phyloP scores from a whole-genome alignment of 2,888 invertebrate genomes.

The Branchipolynoe longqiensis region DNA sequence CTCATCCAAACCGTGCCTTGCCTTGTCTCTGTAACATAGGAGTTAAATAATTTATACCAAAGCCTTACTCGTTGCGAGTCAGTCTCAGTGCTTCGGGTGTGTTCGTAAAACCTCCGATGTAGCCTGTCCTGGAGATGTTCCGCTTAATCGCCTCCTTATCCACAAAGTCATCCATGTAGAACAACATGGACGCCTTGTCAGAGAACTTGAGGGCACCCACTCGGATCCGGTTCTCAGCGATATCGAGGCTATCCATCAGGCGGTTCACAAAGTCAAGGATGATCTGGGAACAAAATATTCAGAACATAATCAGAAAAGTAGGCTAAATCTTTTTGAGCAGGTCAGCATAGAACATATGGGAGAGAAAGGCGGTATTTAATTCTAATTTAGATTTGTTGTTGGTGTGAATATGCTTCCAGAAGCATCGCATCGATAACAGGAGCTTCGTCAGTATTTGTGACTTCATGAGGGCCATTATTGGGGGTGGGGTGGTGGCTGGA shows the following conservation, averaged over 20 bases:
- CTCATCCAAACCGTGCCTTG: no score
- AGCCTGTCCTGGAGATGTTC: neutral
- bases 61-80: conserved; percentile 2
- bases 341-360: no score
- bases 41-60: no score
- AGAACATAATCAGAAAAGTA: neutral
- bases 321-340: no score
- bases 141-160: neutral
- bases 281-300: neutral
- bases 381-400: no score
- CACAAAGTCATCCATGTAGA: conserved; percentile 5
- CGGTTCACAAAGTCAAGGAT: conserved; percentile 13
- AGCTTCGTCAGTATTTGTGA: no score
- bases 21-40: no score
- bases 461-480: no score
- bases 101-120: conserved; percentile 32
- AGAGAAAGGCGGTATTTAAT: no score
- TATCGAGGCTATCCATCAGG: neutral
- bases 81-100: conserved; percentile 21
- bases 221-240: neutral
- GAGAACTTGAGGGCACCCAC: conserved; percentile 32
- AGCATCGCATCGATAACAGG: no score
- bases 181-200: neutral
- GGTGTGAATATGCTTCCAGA: no score
- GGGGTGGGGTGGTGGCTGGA: no score